phyloP scores from a whole-genome alignment of 2,888 invertebrate species.

The Mythimna impura region DNA sequence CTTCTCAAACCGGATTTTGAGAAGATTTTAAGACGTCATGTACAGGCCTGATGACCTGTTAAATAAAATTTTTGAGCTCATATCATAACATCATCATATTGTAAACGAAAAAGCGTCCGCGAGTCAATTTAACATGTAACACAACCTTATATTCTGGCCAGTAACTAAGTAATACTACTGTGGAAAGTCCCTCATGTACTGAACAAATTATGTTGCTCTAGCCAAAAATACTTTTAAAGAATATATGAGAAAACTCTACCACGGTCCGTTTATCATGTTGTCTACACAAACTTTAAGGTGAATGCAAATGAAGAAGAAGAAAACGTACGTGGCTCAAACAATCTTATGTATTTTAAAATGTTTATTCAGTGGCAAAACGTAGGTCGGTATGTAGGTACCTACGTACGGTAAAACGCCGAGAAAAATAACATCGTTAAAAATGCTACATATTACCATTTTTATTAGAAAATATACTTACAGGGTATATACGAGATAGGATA shows the following conservation, averaged over 20 bases:
- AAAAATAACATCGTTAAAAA: slow-evolving; percentile 78
- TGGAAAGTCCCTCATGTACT: slow-evolving; percentile 44
- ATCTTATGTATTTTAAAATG: slow-evolving; percentile 65
- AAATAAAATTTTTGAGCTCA: background rate
- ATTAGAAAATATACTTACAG: slow-evolving; percentile 83
- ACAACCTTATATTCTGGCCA: slow-evolving; percentile 28
- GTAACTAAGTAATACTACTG: slow-evolving; percentile 46
- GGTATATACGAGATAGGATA: slow-evolving; percentile 69
- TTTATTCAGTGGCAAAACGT: slow-evolving; percentile 62
- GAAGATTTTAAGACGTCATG: too few relatives aligned
- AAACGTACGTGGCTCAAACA: slow-evolving; percentile 48
- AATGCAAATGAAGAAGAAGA: slow-evolving; percentile 51
- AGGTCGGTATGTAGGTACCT: slow-evolving; percentile 20
- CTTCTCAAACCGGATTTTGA: too few relatives aligned
- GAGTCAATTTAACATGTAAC: slow-evolving; percentile 26
- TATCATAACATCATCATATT: slow-evolving; percentile 7
- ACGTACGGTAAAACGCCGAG: slow-evolving; percentile 53
- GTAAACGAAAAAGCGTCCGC: slow-evolving; percentile 6
- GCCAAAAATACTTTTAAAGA: slow-evolving; percentile 60
- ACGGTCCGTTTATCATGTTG: slow-evolving; percentile 62
- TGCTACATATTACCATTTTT: slow-evolving; percentile 86
- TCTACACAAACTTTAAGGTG: slow-evolving; percentile 58
- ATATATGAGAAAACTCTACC: slow-evolving; percentile 61
- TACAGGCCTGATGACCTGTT: too few relatives aligned
- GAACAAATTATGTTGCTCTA: slow-evolving; percentile 53